A percentile compares a stretch with the other conserved stretches of the same genome.
Evolutionary conservation across 2,888 invertebrate genomes (phyloP).

Genomic region (Synergus umbraculus): DNA sequence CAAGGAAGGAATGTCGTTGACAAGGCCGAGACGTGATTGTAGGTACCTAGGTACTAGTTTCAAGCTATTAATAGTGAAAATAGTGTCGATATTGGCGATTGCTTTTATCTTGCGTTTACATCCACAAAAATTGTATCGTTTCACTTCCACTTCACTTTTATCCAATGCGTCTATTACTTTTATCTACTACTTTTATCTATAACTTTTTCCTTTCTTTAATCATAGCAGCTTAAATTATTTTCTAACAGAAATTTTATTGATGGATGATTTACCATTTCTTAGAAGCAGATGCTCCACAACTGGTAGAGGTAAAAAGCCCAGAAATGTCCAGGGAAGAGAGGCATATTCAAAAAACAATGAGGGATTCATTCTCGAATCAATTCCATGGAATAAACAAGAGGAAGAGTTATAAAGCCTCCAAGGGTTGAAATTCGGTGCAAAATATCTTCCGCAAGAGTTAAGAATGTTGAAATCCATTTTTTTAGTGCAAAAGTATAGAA

Average conservation of each 20-base stretch:
- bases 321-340: background rate
- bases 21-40: slow-evolving; percentile 72
- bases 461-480: too few species aligned
- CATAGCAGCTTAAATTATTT: too few species aligned
- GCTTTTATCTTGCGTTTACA: background rate
- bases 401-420: background rate
- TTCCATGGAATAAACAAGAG: background rate
- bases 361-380: background rate
- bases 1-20: slow-evolving; percentile 76
- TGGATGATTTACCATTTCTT: background rate
- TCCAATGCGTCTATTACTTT: background rate
- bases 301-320: background rate
- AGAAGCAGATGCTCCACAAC: background rate
- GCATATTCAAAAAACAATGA: background rate
- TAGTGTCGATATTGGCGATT: background rate
- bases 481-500: too few species aligned
- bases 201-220: background rate
- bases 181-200: background rate
- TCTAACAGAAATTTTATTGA: background rate
- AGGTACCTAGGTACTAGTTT: slow-evolving; percentile 61
- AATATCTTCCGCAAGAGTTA: background rate
- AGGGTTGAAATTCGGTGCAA: background rate
- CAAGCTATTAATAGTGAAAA: slow-evolving; percentile 60
- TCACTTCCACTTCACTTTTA: background rate
- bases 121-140: background rate